A percentile compares a stretch with the other conserved stretches of the same genome.
Evolutionary conservation across 2,888 invertebrate genomes (phyloP).

Genomic region (Gisinianus flammeolus): DNA sequence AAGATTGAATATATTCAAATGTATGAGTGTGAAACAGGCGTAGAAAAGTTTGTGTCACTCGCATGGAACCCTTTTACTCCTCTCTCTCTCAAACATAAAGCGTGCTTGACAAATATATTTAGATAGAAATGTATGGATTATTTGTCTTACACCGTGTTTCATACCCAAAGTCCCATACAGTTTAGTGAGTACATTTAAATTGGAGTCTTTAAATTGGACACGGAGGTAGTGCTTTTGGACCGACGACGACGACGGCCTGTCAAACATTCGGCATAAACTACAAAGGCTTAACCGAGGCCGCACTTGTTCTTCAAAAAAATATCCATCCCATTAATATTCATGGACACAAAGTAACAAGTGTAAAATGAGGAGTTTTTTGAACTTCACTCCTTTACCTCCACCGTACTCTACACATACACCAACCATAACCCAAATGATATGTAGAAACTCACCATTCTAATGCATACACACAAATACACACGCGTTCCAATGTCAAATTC

Average conservation of each 20-base stretch:
- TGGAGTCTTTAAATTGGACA: conserved; percentile 47
- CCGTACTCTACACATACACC: not conserved
- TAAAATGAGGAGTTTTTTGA: conserved; percentile 47
- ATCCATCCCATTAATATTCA: conserved; percentile 40
- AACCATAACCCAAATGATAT: conserved; percentile 2
- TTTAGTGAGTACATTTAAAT: conserved; percentile 34
- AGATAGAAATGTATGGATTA: not conserved
- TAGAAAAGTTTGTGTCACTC: not conserved
- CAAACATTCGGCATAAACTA: conserved; percentile 30
- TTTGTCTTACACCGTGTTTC: conserved; percentile 2
- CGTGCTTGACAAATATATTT: conserved; percentile 10
- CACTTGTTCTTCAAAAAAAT: conserved; percentile 34
- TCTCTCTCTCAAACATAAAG: not conserved
- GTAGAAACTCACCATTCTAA: not conserved
- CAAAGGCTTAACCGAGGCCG: conserved; percentile 23
- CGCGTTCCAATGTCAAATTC: conserved; percentile 29
- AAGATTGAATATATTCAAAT: too few species aligned
- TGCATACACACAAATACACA: conserved; percentile 25
- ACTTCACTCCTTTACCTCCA: conserved; percentile 8
- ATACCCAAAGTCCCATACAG: too few species aligned
- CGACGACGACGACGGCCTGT: conserved; percentile 42
- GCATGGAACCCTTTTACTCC: not conserved
- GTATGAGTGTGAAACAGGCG: conserved; percentile 12
- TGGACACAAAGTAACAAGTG: conserved; percentile 52
- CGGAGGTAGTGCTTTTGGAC: conserved; percentile 26